Conservation (phyloP, 2,113 vertebrate genomes). For the Seriola rivoliana region DNA sequence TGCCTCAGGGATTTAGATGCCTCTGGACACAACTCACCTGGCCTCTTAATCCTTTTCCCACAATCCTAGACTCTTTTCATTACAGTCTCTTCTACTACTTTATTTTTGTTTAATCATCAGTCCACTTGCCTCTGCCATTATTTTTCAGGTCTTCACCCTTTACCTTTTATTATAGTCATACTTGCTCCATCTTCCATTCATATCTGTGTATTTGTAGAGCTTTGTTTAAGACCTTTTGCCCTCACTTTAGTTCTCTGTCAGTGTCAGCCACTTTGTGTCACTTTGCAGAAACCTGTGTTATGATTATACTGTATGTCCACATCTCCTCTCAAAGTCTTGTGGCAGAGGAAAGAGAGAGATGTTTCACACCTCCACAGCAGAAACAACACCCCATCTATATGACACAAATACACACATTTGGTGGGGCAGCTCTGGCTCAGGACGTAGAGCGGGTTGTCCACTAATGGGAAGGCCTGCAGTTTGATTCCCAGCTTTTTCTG, state of each 20-base stretch:
- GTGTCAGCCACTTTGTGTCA: not conserved
- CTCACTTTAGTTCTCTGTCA: not conserved
- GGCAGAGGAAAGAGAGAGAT: not conserved
- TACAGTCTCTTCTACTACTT: not conserved
- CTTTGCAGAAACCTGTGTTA: not conserved
- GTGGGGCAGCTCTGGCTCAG: no score
- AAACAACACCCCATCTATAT: not conserved
- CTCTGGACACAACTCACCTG: conserved; percentile 55
- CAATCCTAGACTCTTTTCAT: conserved; percentile 7
- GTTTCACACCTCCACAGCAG: not conserved
- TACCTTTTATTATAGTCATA: conserved; percentile 6
- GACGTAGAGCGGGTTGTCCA: no score
- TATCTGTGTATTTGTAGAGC: not conserved
- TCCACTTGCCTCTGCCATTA: not conserved
- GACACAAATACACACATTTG: not conserved
- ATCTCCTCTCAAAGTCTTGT: conserved; percentile 15
- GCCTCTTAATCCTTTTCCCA: conserved; percentile 53
- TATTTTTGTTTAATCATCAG: conserved; percentile 9
- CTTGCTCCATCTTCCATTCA: not conserved
- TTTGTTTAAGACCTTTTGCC: conserved; percentile 10
- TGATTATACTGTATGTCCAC: not conserved
- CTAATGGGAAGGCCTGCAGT: no score
- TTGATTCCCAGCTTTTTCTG: no score
- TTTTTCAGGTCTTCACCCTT: not conserved
- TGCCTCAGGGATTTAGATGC: conserved; percentile 52